A percentile compares a stretch with the other conserved stretches of the same genome.
Conservation (phyloP, 2,888 invertebrate genomes). For the Netelia virgata region DNA sequence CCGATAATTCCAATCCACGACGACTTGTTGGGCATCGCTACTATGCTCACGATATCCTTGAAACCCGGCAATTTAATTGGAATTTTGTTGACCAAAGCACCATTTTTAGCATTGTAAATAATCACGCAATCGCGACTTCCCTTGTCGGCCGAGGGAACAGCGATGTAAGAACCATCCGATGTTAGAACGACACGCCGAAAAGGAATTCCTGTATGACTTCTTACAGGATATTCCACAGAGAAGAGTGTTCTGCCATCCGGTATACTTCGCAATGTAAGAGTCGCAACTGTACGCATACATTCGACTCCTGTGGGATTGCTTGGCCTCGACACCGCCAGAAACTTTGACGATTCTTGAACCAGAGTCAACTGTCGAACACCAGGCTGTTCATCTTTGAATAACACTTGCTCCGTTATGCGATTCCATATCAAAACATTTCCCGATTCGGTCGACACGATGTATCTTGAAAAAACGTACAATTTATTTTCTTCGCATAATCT, state of each 20-base stretch:
- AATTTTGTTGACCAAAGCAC: conserved; percentile 87
- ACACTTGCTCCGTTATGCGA: conserved; percentile 89
- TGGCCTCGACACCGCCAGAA: conserved; percentile 91
- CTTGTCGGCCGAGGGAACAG: conserved; percentile 93
- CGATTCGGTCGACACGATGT: conserved; percentile 96
- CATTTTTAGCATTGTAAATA: conserved; percentile 93
- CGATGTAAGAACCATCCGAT: conserved; percentile 92
- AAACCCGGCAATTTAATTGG: conserved; percentile 85
- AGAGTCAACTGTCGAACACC: conserved; percentile 92
- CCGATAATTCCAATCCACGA: conserved; percentile 95
- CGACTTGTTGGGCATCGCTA: conserved; percentile 94
- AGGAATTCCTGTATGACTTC: conserved; percentile 89
- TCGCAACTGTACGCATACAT: conserved; percentile 88
- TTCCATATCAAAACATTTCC: conserved; percentile 97
- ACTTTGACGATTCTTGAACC: conserved; percentile 90
- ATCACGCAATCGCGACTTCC: conserved; percentile 92
- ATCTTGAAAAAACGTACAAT: conserved; percentile 81
- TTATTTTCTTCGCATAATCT: not conserved
- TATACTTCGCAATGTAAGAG: conserved; percentile 89
- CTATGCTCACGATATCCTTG: conserved; percentile 91
- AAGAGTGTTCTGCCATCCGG: conserved; percentile 93
- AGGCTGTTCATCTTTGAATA: conserved; percentile 93
- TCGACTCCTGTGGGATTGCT: conserved; percentile 88
- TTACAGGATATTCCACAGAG: conserved; percentile 93
- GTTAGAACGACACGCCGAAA: conserved; percentile 93